Evolutionary conservation across 2,888 invertebrate genomes (phyloP).

Genomic region (Siphonodentalium dalli): DNA sequence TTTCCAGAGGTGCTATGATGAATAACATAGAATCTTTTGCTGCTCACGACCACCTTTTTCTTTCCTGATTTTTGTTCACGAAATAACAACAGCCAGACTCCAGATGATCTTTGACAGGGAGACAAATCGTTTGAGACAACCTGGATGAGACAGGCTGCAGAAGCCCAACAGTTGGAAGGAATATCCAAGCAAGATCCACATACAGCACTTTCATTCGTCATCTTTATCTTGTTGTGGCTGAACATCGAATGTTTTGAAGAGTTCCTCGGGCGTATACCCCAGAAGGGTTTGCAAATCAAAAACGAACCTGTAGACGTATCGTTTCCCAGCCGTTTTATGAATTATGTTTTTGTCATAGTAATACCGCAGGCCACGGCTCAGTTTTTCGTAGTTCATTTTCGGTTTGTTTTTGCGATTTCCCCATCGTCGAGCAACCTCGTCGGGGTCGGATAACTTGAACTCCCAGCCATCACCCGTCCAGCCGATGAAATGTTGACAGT

Average conservation of each 20-base stretch:
- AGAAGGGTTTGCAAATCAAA: conserved; percentile 95
- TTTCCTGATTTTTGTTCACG: too few relatives aligned
- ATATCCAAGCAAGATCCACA: too few relatives aligned
- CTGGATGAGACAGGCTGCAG: too few relatives aligned
- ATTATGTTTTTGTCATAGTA: conserved; percentile 99
- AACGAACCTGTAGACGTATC: conserved; percentile 98
- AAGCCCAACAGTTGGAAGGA: too few relatives aligned
- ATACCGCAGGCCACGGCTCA: conserved; percentile 93
- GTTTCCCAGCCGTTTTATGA: conserved; percentile 97
- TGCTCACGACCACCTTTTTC: too few relatives aligned
- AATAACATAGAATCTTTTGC: too few relatives aligned
- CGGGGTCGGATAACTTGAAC: conserved; percentile 97
- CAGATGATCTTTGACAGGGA: too few relatives aligned
- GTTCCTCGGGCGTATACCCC: conserved; percentile 95
- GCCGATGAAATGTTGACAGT: conserved; percentile 94
- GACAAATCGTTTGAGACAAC: too few relatives aligned
- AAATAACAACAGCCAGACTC: too few relatives aligned
- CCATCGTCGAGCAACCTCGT: conserved; percentile 75
- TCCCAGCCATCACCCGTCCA: conserved; percentile 99
- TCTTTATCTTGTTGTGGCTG: conserved; percentile 64
- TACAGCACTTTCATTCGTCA: conserved; percentile 43
- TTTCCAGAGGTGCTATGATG: too few relatives aligned
- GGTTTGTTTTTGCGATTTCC: conserved; percentile 65
- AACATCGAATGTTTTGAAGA: conserved; percentile 75
- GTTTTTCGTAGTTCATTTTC: conserved; percentile 97